These are phyloP conservation scores for Zeugodacus cucurbitae DNA, from an alignment of 1,140 invertebrate genomes.

Conservation along the genomic window DNA sequence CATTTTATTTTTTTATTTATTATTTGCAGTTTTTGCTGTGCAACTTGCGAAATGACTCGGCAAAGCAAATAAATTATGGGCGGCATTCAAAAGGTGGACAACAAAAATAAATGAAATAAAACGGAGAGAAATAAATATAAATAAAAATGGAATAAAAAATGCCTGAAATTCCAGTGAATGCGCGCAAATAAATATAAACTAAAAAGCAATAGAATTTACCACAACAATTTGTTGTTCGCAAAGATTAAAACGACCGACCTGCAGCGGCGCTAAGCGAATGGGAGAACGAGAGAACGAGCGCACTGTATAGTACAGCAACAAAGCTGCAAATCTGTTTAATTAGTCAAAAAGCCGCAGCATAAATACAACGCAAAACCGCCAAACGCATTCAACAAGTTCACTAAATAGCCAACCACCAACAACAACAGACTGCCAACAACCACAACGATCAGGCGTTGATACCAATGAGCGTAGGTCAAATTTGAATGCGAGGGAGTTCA, in stretches of 20 bases:
- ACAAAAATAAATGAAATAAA: background rate
- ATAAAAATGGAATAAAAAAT: background rate
- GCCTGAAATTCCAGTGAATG: background rate
- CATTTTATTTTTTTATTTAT: background rate
- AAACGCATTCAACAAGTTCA: slow-evolving; percentile 24
- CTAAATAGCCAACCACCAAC: background rate
- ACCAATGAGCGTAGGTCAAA: background rate
- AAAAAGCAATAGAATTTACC: background rate
- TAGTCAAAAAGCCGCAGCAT: slow-evolving; percentile 30
- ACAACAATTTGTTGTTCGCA: slow-evolving; percentile 19
- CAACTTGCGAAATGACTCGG: background rate
- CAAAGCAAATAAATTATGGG: slow-evolving; percentile 10
- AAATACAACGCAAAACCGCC: background rate
- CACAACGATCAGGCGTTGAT: background rate
- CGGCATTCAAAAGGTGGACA: background rate
- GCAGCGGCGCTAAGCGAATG: background rate
- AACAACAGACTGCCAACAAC: background rate
- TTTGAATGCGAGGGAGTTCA: background rate
- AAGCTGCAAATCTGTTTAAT: slow-evolving; percentile 8
- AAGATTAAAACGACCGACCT: background rate
- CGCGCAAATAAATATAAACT: background rate
- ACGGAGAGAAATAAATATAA: background rate
- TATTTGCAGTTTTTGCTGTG: background rate
- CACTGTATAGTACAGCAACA: background rate
- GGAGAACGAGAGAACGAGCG: background rate